phyloP scores from a whole-genome alignment of 2,888 invertebrate genomes.

The Stenolophus ochropezus region DNA sequence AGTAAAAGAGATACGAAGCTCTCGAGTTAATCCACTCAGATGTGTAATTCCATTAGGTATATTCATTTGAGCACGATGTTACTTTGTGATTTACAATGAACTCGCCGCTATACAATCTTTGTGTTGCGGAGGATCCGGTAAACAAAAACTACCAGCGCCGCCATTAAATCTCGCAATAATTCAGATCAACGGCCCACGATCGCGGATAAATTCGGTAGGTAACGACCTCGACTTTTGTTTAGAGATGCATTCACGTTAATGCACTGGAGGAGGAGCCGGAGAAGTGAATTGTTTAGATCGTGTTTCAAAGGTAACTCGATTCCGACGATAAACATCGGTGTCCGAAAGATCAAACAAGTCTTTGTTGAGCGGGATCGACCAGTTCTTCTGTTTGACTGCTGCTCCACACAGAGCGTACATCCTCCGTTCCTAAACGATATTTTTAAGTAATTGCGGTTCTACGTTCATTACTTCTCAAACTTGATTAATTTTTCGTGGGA shows the following conservation, averaged over 20 bases:
- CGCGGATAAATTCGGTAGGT: conserved; percentile 52
- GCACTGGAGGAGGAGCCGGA: conserved; percentile 5
- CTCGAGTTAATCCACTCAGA: conserved; percentile 56
- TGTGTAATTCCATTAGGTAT: conserved; percentile 60
- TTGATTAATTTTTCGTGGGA: too few relatives aligned
- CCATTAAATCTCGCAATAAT: conserved; percentile 59
- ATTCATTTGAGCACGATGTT: conserved; percentile 57
- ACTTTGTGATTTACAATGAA: conserved; percentile 59
- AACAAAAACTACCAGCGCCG: conserved; percentile 45
- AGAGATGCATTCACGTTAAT: conserved; percentile 53
- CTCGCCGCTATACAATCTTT: conserved; percentile 38
- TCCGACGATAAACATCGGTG: conserved; percentile 58
- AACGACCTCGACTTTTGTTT: conserved; percentile 51
- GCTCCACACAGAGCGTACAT: conserved; percentile 3
- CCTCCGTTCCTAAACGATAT: neutral
- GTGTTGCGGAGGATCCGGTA: conserved; percentile 47
- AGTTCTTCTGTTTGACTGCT: conserved; percentile 42
- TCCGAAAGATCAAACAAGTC: conserved; percentile 59
- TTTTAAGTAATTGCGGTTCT: conserved; percentile 19
- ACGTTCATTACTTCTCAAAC: neutral
- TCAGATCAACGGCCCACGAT: conserved; percentile 50
- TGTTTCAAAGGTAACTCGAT: conserved; percentile 59
- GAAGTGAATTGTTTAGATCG: conserved; percentile 55
- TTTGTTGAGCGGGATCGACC: conserved; percentile 46
- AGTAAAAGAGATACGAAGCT: conserved; percentile 35